These are phyloP conservation scores for Epizoanthus illoricatus DNA, from an alignment of 92 coral and sea anemone species.

Conservation along the genomic window DNA sequence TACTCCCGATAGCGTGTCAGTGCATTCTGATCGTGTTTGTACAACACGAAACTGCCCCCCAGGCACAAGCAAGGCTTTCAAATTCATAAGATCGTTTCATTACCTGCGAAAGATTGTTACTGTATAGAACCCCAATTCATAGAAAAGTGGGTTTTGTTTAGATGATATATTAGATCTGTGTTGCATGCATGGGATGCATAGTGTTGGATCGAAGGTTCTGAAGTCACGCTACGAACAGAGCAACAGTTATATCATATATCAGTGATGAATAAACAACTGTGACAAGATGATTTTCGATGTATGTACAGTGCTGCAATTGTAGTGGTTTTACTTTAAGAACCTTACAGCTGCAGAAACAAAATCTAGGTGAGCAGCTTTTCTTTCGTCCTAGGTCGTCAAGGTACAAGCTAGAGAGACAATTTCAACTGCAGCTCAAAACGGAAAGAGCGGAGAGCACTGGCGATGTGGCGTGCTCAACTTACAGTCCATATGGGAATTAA, in stretches of 20 bases:
- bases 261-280: constrained; percentile 34
- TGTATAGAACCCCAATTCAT: background rate
- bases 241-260: constrained; percentile 36
- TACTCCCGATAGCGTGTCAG: constrained; percentile 25
- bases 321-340: background rate
- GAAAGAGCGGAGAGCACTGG: background rate
- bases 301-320: constrained; percentile 15
- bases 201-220: constrained; percentile 8
- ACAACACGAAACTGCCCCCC: constrained; percentile 38
- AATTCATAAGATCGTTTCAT: constrained; percentile 25
- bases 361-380: background rate
- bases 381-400: background rate
- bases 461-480: constrained; percentile 2
- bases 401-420: no score
- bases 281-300: background rate
- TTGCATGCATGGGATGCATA: background rate
- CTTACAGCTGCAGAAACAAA: constrained; percentile 4
- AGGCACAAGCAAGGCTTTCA: constrained; percentile 37
- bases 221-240: constrained; percentile 44
- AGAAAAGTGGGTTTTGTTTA: background rate
- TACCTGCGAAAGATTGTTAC: background rate
- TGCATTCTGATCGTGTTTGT: constrained; percentile 36
- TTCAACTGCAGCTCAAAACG: background rate
- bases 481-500: constrained; percentile 22
- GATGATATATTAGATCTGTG: background rate